phyloP scores from a whole-genome alignment of 2,888 invertebrate species.

The Galerucella nymphaeae region DNA sequence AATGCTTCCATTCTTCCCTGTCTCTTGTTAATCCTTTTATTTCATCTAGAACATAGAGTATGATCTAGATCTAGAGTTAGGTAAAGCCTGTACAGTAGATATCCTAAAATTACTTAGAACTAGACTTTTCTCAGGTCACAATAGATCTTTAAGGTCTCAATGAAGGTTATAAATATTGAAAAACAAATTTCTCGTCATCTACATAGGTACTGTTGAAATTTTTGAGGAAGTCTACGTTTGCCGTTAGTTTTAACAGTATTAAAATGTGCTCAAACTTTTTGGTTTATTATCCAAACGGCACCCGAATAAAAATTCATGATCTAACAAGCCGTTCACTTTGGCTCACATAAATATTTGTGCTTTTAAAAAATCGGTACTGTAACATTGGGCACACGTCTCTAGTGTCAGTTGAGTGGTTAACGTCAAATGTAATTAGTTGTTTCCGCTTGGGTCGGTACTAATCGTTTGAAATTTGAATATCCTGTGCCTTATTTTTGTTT shows the following conservation, averaged over 20 bases:
- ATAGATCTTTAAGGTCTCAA: no score
- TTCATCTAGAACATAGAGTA: no score
- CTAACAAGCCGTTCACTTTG: slow-evolving; percentile 36
- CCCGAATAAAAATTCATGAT: slow-evolving; percentile 30
- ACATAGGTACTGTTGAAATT: no score
- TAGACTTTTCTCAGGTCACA: no score
- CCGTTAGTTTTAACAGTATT: neutral
- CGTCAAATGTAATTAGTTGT: slow-evolving; percentile 64
- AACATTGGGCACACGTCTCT: slow-evolving; percentile 57
- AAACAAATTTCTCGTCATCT: no score
- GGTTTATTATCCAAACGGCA: slow-evolving; percentile 22
- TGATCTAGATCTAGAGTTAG: no score
- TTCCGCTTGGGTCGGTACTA: slow-evolving; percentile 63
- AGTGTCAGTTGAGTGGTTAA: slow-evolving; percentile 62
- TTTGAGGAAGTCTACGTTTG: no score
- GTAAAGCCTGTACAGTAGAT: no score
- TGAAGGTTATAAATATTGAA: no score
- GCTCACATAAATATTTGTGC: slow-evolving; percentile 41
- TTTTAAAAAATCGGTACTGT: slow-evolving; percentile 40
- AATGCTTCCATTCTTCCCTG: no score
- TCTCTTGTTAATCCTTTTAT: no score
- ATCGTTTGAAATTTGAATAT: slow-evolving; percentile 65
- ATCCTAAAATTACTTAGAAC: no score
- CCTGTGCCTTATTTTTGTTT: slow-evolving; percentile 62
- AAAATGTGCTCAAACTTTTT: neutral